phyloP scores from a whole-genome alignment of 2,797 vertebrate species.

The Catamblyrhynchus diadema region DNA sequence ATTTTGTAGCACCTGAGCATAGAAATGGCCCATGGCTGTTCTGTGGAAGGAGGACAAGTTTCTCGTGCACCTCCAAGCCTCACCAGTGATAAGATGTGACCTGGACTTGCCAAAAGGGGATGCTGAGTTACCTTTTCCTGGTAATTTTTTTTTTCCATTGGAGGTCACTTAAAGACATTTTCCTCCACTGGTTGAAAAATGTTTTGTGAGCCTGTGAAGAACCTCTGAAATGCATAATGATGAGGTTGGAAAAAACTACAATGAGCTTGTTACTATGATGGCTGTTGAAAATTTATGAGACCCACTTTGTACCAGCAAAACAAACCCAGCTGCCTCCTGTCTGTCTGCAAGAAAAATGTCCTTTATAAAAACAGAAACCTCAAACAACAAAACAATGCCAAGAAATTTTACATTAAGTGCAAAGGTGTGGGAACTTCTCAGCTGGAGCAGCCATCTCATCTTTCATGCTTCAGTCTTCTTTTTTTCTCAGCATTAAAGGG shows the following conservation, averaged over 20 bases:
- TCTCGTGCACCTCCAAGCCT: background rate
- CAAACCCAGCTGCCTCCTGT: slow-evolving; percentile 16
- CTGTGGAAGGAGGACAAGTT: rapidly evolving
- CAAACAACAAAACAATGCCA: background rate
- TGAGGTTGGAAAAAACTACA: background rate
- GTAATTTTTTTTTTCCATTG: background rate
- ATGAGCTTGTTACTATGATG: background rate
- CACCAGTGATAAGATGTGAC: background rate
- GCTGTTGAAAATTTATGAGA: slow-evolving; percentile 37
- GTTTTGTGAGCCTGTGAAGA: background rate
- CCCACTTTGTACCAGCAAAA: slow-evolving; percentile 3
- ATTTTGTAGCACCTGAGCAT: background rate
- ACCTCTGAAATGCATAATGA: background rate
- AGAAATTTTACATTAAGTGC: background rate
- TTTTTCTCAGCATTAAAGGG: background rate
- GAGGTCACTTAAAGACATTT: background rate
- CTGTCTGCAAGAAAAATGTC: slow-evolving; percentile 1
- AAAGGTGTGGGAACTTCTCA: background rate
- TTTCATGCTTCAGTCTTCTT: background rate
- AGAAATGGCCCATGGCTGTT: rapidly evolving
- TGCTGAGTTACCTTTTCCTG: background rate
- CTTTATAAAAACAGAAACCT: background rate
- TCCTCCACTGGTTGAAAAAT: background rate
- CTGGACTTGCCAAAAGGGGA: background rate
- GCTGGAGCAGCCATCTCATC: background rate